Evolutionary conservation across 1,140 invertebrate species (phyloP).

Genomic region (Radopholus similis): DNA sequence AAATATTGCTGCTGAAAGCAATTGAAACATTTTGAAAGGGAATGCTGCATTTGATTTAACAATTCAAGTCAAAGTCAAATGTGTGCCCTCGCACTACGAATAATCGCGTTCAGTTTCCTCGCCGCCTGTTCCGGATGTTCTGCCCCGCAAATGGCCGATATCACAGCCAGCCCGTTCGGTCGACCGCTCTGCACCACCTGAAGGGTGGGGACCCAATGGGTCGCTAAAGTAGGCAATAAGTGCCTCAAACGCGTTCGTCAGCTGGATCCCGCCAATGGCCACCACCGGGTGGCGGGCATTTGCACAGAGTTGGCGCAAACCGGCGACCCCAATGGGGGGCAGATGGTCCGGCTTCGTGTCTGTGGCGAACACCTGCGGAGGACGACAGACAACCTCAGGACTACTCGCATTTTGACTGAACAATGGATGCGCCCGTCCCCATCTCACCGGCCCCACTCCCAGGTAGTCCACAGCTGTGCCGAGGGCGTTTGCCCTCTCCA

Average conservation of each 20-base stretch:
- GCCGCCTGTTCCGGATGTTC: not conserved
- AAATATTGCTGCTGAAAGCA: not conserved
- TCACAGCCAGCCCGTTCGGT: not conserved
- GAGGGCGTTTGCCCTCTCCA: not conserved
- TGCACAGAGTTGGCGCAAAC: not conserved
- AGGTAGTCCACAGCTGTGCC: not conserved
- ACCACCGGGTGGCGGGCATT: not conserved
- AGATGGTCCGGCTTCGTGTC: not conserved
- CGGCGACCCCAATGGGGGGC: not conserved
- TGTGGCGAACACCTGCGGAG: not conserved
- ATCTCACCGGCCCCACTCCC: not conserved
- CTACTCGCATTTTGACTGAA: not conserved
- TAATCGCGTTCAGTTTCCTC: not conserved
- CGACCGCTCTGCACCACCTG: not conserved
- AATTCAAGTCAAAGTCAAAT: not conserved
- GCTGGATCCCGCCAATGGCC: slow-evolving; percentile 1
- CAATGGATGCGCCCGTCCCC: not conserved
- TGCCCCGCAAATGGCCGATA: not conserved
- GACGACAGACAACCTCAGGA: not conserved
- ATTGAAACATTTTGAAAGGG: not conserved
- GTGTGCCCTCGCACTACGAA: not conserved
- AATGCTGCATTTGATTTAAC: not conserved
- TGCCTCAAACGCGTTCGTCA: not conserved
- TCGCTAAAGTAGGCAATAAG: not conserved
- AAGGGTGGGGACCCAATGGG: not conserved